phyloP scores from a whole-genome alignment of 1,140 invertebrate genomes.

The Drosophila repletoides region DNA sequence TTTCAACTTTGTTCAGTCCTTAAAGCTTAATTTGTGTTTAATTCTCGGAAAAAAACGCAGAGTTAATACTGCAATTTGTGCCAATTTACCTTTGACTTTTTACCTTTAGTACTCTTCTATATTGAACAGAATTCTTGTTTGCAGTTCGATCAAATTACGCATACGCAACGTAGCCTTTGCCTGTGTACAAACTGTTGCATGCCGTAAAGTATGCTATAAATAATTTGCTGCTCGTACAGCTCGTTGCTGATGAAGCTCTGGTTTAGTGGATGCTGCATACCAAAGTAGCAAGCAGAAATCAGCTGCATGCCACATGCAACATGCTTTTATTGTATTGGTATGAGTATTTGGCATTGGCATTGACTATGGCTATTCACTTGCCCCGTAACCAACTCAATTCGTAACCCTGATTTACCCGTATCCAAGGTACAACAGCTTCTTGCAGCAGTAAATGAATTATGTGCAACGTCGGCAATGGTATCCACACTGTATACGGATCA shows the following conservation, averaged over 20 bases:
- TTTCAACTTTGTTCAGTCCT: no score
- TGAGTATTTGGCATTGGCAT: not conserved
- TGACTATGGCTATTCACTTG: not conserved
- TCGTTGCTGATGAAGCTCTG: not conserved
- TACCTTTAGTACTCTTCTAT: not conserved
- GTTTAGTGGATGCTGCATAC: not conserved
- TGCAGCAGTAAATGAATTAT: conserved; percentile 18
- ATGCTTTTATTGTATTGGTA: no score
- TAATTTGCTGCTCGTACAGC: conserved; percentile 1
- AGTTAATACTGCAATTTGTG: no score
- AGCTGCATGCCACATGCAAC: not conserved
- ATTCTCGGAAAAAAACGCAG: no score
- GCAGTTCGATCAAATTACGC: conserved; percentile 19
- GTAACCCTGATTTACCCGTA: no score
- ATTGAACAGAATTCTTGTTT: no score
- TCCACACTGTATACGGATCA: no score
- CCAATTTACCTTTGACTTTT: no score
- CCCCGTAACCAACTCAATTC: not conserved
- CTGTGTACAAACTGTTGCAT: conserved; percentile 43
- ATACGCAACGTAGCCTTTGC: conserved; percentile 27
- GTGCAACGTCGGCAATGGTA: not conserved
- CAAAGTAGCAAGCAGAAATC: not conserved
- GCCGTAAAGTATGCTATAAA: conserved; percentile 4
- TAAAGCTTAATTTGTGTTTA: no score
- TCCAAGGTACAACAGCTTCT: no score